These are phyloP conservation scores for Bradypodion pumilum DNA, from an alignment of 2,797 vertebrate species.

Conservation along the genomic window DNA sequence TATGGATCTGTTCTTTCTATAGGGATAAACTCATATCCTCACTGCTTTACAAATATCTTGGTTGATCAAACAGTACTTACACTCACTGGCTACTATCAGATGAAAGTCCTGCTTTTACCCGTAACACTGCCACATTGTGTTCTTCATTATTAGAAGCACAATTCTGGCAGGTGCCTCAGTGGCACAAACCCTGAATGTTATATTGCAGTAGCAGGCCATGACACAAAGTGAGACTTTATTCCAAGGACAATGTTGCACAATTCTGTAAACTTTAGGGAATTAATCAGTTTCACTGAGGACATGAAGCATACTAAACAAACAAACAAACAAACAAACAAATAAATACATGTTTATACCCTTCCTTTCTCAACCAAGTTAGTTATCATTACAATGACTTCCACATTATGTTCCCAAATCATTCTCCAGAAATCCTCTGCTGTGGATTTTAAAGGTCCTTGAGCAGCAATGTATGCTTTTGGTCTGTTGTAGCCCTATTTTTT, in stretches of 20 bases:
- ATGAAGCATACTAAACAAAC: background rate
- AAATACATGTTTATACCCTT: slow-evolving; percentile 79
- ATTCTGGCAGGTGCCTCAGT: too few species aligned
- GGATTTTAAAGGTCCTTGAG: slow-evolving; percentile 92
- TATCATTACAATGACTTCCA: slow-evolving; percentile 94
- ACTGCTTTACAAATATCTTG: too few species aligned
- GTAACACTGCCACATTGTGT: too few species aligned
- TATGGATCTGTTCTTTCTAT: too few species aligned
- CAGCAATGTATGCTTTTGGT: slow-evolving; percentile 89
- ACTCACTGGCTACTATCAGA: too few species aligned
- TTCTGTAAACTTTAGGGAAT: background rate
- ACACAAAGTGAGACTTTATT: background rate
- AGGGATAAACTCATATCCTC: too few species aligned
- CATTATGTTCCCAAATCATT: slow-evolving; percentile 98
- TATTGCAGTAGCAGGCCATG: too few species aligned
- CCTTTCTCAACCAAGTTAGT: slow-evolving; percentile 97
- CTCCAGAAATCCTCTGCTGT: slow-evolving; percentile 97
- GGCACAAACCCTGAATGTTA: too few species aligned
- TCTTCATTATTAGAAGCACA: too few species aligned
- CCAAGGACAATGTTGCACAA: background rate
- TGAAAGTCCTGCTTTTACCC: too few species aligned
- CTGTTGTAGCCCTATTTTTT: slow-evolving; percentile 87
- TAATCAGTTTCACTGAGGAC: background rate
- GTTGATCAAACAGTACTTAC: too few species aligned
- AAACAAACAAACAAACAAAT: background rate